Conservation (phyloP, 2,113 vertebrate genomes). For the Percopsis transmontana region DNA sequence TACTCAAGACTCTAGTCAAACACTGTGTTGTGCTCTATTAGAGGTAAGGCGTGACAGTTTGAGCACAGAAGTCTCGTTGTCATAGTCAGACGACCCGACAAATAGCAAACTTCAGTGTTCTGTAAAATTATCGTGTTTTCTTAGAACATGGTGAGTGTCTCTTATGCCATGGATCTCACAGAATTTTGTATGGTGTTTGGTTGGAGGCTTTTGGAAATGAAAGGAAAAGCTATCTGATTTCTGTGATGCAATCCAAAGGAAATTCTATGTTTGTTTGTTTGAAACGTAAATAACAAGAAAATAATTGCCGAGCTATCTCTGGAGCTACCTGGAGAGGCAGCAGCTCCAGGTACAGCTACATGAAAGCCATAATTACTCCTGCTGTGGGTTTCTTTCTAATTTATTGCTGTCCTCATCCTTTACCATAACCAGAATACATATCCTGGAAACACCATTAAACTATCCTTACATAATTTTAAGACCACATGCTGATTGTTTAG, state of each 20-base stretch:
- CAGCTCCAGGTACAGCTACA: slow-evolving; percentile 17
- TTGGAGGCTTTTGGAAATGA: slow-evolving; percentile 25
- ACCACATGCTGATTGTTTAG: too few relatives aligned
- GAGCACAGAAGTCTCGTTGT: slow-evolving; percentile 29
- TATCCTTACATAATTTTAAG: too few relatives aligned
- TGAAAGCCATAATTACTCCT: not conserved
- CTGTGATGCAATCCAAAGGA: slow-evolving; percentile 28
- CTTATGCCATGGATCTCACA: slow-evolving; percentile 26
- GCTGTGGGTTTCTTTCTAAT: not conserved
- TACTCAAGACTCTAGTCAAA: slow-evolving; percentile 46
- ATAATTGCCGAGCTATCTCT: slow-evolving; percentile 46
- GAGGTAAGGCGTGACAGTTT: slow-evolving; percentile 58
- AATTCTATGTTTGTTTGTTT: slow-evolving; percentile 31
- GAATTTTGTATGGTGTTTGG: slow-evolving; percentile 31
- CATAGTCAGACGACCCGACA: slow-evolving; percentile 29
- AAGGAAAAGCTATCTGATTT: slow-evolving; percentile 16
- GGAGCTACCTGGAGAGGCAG: slow-evolving; percentile 15
- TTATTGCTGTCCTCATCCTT: too few relatives aligned
- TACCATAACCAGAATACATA: too few relatives aligned
- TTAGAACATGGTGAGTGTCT: slow-evolving; percentile 1
- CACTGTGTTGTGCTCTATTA: slow-evolving; percentile 56
- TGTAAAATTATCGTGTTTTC: slow-evolving; percentile 34
- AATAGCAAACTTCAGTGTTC: slow-evolving; percentile 38
- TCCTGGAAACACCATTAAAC: too few relatives aligned
- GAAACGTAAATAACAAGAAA: slow-evolving; percentile 44